phyloP scores from a whole-genome alignment of 2,113 vertebrate genomes.

The Globicephala melas region DNA sequence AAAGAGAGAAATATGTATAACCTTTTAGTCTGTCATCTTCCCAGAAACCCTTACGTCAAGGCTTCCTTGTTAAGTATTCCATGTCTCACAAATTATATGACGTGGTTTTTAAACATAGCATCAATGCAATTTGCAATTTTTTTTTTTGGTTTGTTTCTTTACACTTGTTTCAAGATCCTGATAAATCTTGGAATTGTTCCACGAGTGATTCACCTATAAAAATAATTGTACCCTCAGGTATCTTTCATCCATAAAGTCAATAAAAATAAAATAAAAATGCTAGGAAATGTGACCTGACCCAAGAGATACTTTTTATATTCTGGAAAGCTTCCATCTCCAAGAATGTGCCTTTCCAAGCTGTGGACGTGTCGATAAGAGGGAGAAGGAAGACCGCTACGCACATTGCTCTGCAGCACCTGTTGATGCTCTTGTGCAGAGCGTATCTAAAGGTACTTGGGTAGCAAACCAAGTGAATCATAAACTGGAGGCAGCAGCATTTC shows the following conservation, averaged over 20 bases:
- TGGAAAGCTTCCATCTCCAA: not conserved
- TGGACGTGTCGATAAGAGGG: not conserved
- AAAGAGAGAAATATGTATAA: not conserved
- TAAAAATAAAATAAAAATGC: conserved; percentile 19
- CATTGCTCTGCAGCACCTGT: not conserved
- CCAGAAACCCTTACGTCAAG: not conserved
- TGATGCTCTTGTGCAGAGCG: no score
- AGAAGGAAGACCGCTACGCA: not conserved
- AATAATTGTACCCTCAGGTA: not conserved
- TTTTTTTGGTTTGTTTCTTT: not conserved
- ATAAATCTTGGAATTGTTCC: not conserved
- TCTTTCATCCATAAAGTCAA: conserved; percentile 8
- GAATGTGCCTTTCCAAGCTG: not conserved
- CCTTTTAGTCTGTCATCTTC: not conserved
- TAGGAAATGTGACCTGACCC: not conserved
- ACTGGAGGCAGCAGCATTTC: not conserved
- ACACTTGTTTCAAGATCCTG: not conserved
- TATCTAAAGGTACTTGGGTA: not conserved
- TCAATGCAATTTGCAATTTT: not conserved
- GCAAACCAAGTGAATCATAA: not conserved
- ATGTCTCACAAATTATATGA: not conserved
- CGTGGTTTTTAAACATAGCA: not conserved
- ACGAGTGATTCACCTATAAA: not conserved
- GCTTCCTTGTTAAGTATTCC: not conserved
- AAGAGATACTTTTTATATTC: not conserved